Evolutionary conservation across 2,888 invertebrate genomes (phyloP), one percentile per base, ranked within the genome.

Genomic region (Troides helena): DNA sequence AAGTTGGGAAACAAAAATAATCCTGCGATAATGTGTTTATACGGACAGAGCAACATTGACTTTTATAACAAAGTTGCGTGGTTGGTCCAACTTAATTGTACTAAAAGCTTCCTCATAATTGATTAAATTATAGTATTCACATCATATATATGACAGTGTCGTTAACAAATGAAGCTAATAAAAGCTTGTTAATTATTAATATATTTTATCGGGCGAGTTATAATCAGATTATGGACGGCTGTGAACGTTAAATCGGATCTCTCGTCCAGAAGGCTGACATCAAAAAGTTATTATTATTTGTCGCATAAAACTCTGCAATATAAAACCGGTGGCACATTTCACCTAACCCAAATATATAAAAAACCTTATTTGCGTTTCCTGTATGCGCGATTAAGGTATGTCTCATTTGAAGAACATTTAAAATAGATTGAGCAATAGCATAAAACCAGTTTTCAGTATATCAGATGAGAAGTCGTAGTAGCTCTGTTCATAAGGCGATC

Each of bases 281-380:
- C 82, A 85, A 86, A 87, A 83, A 75, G 81, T 86, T 86, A 83
- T 87, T 86, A 83, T 87, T 85, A 86, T 85, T 82, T 85, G 79
- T 81, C 82, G 72, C 82, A 81, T 86, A 84, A 88, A 85, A 82
- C 71, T 77, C 30, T 72, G 73, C 81, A 83, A 84, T 82, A 84
- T 84, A 83, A 81, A 85, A 84, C 83, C 81, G 82, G 81, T 78
- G 78, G 80, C 78, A 74, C 77, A 76, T 76, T 78, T 76, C 74
- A 76, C 74, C 80, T 81, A 84, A 81, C 3, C 60, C 25, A 18
- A 17, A 25, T 36, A 36, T 30, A 18, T 36, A 60, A 60, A 60
- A 60, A 36, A 17, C 21, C 6, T 60, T 30, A 18, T 17, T 17
- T 18, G 1, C 25, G 60, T 36, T 53, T 53, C n/a, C n/a, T 53